A percentile compares a stretch with the other conserved stretches of the same genome.
These are phyloP conservation scores for Ariopsis seemanni DNA, from an alignment of 2,113 vertebrate species.

Conservation along the genomic window DNA sequence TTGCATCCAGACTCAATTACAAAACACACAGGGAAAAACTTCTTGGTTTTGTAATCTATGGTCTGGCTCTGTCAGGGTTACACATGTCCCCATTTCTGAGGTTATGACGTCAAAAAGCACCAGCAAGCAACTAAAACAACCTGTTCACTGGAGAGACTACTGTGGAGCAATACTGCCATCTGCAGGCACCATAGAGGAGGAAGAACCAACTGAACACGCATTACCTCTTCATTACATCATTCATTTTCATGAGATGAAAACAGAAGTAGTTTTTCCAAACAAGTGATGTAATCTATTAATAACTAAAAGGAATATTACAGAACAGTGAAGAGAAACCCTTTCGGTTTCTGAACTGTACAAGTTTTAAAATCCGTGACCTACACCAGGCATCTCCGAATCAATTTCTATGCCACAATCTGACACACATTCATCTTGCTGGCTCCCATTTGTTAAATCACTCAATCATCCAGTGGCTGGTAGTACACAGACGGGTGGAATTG, in stretches of 20 bases:
- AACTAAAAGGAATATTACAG: not conserved
- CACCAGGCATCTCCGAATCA: not conserved
- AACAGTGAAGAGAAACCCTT: not conserved
- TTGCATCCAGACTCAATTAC: not conserved
- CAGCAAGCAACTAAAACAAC: not conserved
- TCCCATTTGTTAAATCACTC: constrained; percentile 31
- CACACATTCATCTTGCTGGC: constrained; percentile 20
- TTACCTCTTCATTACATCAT: not conserved
- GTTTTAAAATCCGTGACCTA: not conserved
- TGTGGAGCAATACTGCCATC: constrained; percentile 73
- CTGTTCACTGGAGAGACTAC: constrained; percentile 37
- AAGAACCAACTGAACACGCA: no score
- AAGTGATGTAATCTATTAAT: not conserved
- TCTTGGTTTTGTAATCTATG: constrained; percentile 6
- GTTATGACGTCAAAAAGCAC: not conserved
- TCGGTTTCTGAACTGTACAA: not conserved
- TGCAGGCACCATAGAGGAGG: constrained; percentile 46
- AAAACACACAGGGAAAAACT: not conserved
- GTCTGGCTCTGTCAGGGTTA: not conserved
- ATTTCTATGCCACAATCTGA: not conserved
- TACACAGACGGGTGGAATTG: constrained; percentile 25
- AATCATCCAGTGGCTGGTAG: constrained; percentile 15
- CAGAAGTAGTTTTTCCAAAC: not conserved
- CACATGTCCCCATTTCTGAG: constrained; percentile 12
- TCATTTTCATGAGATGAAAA: not conserved